Percentiles rank a stretch among this genome's conserved stretches.
These are phyloP conservation scores for Theropithecus gelada DNA, from an alignment of 2,113 vertebrate species.

Conservation along the genomic window DNA sequence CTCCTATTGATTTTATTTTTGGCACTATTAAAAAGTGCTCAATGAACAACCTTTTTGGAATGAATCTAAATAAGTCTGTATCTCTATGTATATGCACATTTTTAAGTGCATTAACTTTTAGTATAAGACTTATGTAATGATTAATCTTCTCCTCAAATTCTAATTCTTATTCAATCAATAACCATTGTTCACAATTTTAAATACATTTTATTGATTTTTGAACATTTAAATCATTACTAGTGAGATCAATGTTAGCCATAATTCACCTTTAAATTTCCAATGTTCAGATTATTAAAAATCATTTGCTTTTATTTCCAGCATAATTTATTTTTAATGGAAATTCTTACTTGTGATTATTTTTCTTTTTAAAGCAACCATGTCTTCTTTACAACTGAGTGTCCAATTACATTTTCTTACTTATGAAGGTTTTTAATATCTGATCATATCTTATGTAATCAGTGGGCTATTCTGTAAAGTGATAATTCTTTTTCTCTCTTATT, in stretches of 20 bases:
- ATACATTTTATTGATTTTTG: neutral
- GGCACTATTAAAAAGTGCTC: constrained; percentile 21
- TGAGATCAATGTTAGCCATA: neutral
- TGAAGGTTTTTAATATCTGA: constrained; percentile 1
- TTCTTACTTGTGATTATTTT: neutral
- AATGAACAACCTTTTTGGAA: neutral
- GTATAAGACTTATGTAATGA: neutral
- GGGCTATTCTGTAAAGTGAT: neutral
- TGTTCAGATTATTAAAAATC: neutral
- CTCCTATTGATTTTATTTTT: constrained; percentile 54
- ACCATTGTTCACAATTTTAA: neutral
- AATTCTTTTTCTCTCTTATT: neutral
- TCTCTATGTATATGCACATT: neutral
- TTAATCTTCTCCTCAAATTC: constrained; percentile 37
- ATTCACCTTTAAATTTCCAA: neutral
- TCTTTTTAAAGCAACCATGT: neutral
- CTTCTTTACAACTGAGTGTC: neutral
- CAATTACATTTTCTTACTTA: neutral
- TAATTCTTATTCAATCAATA: constrained; percentile 25
- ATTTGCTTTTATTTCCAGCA: neutral
- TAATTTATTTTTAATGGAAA: constrained; percentile 51
- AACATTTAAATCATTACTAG: constrained; percentile 16
- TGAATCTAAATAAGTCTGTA: neutral
- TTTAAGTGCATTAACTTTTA: constrained; percentile 19
- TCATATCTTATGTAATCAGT: neutral